phyloP scores from a whole-genome alignment of 1,140 invertebrate species.

The Cataglyphis hispanica region DNA sequence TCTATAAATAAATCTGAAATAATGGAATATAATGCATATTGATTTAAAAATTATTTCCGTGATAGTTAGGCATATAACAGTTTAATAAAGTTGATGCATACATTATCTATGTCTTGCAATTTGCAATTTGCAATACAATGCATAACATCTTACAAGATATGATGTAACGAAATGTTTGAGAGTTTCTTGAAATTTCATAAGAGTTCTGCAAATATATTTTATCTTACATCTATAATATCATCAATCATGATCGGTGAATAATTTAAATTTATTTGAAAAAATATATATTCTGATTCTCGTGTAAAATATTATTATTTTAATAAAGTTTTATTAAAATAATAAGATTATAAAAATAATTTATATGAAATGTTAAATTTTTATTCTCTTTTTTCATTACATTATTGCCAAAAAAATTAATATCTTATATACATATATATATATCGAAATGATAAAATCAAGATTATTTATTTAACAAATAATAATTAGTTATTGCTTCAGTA shows the following conservation, averaged over 20 bases:
- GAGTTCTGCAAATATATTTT: neutral
- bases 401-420: neutral
- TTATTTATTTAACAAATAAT: neutral
- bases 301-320: neutral
- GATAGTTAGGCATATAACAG: slow-evolving; percentile 13
- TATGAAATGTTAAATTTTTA: neutral
- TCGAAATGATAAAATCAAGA: neutral
- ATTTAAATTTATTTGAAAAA: neutral
- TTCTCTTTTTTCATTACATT: neutral
- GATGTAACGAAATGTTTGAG: slow-evolving; percentile 45
- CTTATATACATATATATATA: too few relatives aligned
- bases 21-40: slow-evolving; percentile 23
- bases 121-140: slow-evolving; percentile 1
- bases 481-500: neutral
- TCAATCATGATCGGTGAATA: neutral
- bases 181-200: neutral
- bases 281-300: slow-evolving; percentile 7
- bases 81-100: slow-evolving; percentile 10
- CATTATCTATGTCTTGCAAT: neutral
- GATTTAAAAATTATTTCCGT: slow-evolving; percentile 15
- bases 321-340: slow-evolving; percentile 18
- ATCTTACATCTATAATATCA: slow-evolving; percentile 3
- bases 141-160: slow-evolving; percentile 7
- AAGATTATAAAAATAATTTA: slow-evolving; percentile 10
- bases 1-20: slow-evolving; percentile 62